Conservation (phyloP, 2,113 vertebrate species). For the Chaetura pelagica region DNA sequence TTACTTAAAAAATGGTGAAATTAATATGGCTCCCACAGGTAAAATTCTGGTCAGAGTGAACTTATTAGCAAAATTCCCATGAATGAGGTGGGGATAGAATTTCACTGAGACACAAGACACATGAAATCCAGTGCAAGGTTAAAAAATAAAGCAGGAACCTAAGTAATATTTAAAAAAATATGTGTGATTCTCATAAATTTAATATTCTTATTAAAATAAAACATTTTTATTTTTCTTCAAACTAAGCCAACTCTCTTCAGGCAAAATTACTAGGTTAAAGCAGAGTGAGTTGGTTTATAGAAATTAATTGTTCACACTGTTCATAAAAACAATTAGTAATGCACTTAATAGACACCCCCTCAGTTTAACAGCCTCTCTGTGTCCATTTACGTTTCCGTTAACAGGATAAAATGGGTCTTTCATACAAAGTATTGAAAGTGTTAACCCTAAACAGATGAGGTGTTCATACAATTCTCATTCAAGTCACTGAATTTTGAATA, state of each 20-base stretch:
- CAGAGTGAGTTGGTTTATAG: background rate
- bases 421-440: background rate
- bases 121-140: background rate
- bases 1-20: background rate
- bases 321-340: background rate
- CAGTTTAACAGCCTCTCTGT: background rate
- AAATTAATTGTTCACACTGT: background rate
- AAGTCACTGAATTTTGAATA: background rate
- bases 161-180: background rate
- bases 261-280: background rate
- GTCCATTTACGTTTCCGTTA: background rate
- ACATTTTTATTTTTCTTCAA: background rate
- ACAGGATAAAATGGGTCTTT: background rate
- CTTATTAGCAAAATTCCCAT: background rate
- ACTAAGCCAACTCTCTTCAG: background rate
- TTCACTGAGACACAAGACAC: background rate
- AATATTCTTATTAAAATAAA: background rate
- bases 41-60: conserved; percentile 6
- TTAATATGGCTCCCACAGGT: background rate
- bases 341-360: background rate
- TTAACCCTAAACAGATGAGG: background rate
- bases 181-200: background rate
- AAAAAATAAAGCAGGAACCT: background rate
- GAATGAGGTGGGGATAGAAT: background rate
- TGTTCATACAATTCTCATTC: background rate